These are phyloP conservation scores for Rhadinocentrus ornatus DNA, from an alignment of 2,797 vertebrate genomes.

Conservation along the genomic window DNA sequence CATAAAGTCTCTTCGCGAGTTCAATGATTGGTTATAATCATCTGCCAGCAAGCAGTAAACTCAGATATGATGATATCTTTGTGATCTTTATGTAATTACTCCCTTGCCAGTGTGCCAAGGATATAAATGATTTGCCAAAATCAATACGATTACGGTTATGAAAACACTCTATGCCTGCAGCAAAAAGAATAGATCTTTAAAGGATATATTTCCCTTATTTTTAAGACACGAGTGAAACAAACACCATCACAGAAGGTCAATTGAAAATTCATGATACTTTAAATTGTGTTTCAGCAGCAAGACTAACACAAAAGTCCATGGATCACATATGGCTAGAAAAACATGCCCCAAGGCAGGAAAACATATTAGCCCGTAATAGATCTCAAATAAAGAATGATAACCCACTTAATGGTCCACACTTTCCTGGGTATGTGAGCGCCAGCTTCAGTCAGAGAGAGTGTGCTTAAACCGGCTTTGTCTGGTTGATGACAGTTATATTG, in stretches of 20 bases:
- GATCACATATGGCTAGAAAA: slow-evolving; percentile 59
- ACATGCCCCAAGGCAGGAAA: slow-evolving; percentile 49
- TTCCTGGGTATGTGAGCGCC: slow-evolving; percentile 19
- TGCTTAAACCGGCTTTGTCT: slow-evolving; percentile 44
- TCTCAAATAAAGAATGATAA: slow-evolving; percentile 65
- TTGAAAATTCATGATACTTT: slow-evolving; percentile 62
- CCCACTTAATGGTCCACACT: slow-evolving; percentile 46
- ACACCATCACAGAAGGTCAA: slow-evolving; percentile 57
- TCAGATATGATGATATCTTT: slow-evolving; percentile 24
- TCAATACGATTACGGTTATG: slow-evolving; percentile 62
- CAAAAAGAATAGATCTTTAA: slow-evolving; percentile 41
- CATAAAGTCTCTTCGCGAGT: not conserved
- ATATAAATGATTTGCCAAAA: slow-evolving; percentile 50
- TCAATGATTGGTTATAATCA: slow-evolving; percentile 5
- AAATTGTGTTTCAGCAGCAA: slow-evolving; percentile 54
- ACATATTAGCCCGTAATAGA: slow-evolving; percentile 65
- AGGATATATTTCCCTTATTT: slow-evolving; percentile 52
- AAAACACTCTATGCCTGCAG: slow-evolving; percentile 52
- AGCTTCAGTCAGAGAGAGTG: slow-evolving; percentile 21
- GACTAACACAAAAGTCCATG: slow-evolving; percentile 54
- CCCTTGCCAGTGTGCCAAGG: not conserved
- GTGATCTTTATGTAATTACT: slow-evolving; percentile 36
- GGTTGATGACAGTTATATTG: slow-evolving; percentile 44
- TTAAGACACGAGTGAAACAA: slow-evolving; percentile 35
- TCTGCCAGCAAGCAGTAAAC: slow-evolving; percentile 28